Evolutionary conservation across 2,888 invertebrate species (phyloP).

Genomic region (Orchestes rusci): DNA sequence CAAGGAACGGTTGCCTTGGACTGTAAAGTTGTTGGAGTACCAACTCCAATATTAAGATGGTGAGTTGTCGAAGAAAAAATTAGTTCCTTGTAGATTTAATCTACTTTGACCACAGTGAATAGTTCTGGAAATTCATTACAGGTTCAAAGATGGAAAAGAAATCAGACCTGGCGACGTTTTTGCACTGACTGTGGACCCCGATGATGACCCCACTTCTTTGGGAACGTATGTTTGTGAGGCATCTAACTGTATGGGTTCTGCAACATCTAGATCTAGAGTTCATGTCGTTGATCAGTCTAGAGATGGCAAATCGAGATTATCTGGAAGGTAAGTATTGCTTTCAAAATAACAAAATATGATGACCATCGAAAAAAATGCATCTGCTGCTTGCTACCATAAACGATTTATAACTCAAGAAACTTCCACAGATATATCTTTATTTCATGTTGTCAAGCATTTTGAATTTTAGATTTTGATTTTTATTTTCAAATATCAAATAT

Average conservation of each 20-base stretch:
- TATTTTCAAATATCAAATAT: no score
- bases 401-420: no score
- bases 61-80: slow-evolving; percentile 46
- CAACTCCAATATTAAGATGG: slow-evolving; percentile 64
- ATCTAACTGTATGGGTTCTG: slow-evolving; percentile 80
- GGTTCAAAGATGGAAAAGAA: slow-evolving; percentile 61
- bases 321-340: slow-evolving; percentile 56
- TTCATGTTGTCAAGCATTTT: no score
- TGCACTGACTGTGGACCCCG: slow-evolving; percentile 72
- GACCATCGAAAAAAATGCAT: no score
- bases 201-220: slow-evolving; percentile 74
- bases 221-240: slow-evolving; percentile 87
- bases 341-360: no score
- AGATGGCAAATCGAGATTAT: slow-evolving; percentile 64
- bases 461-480: no score
- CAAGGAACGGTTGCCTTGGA: slow-evolving; percentile 85
- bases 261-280: slow-evolving; percentile 76
- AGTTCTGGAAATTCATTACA: slow-evolving; percentile 6
- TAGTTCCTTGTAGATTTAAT: background rate
- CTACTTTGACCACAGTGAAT: background rate
- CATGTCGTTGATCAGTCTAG: slow-evolving; percentile 70
- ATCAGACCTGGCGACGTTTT: slow-evolving; percentile 87
- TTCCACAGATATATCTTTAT: no score
- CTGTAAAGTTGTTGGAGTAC: slow-evolving; percentile 88
- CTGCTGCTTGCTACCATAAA: no score